A percentile compares a stretch with the other conserved stretches of the same genome.
These are phyloP conservation scores for Meleagris gallopavo DNA, from an alignment of 2,113 vertebrate genomes.

Conservation along the genomic window DNA sequence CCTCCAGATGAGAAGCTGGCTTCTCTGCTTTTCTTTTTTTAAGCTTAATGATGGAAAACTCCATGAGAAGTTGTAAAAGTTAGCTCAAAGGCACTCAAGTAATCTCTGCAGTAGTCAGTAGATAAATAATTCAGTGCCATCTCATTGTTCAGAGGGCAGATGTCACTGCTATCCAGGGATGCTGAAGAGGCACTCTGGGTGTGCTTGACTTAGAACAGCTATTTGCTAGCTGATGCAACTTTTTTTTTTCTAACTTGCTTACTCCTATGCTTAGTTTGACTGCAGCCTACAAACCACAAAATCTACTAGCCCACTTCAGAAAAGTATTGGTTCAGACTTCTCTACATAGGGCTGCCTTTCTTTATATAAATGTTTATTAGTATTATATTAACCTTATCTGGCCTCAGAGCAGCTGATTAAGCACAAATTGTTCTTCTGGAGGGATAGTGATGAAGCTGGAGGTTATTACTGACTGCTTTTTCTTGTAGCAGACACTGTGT, in stretches of 20 bases:
- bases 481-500: background rate
- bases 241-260: background rate
- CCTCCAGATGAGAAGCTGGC: background rate
- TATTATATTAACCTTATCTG: background rate
- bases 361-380: rapidly evolving
- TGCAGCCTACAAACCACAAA: background rate
- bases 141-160: background rate
- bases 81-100: background rate
- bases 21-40: background rate
- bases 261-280: background rate
- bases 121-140: background rate
- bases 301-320: no score
- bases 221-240: background rate
- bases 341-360: background rate
- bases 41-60: background rate
- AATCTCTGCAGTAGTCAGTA: background rate
- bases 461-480: background rate
- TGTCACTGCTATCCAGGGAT: background rate
- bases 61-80: background rate
- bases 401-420: background rate
- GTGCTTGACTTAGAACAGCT: background rate
- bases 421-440: background rate
- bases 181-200: background rate
- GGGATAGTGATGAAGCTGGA: background rate
- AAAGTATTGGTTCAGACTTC: background rate